Evolutionary conservation across 2,113 vertebrate species (phyloP), one percentile per base, ranked within the genome.

Genomic region (Scolopax mira): DNA sequence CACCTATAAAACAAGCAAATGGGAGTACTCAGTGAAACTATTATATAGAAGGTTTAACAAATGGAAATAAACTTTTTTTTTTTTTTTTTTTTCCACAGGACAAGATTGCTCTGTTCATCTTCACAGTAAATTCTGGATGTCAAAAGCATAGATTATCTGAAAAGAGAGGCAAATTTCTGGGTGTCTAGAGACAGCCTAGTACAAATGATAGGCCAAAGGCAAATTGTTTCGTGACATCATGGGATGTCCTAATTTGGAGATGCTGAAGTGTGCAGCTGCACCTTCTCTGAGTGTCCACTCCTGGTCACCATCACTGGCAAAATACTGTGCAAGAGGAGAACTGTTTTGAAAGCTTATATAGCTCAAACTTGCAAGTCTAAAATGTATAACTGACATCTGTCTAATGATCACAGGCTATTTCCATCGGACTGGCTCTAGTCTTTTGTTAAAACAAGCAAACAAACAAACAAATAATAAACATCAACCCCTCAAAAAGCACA

Each of bases 401-500:
- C 49, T 57, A 52, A 57, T 10, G 9, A 25, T 46, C 18, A 60
- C 18, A 83, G 31, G 8, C 14, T 77, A 30, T n/a, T 83, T 84
- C 21, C 8, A 7, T 73, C 8, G 12, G 33, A 51, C 28, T 75
- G 30, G 2, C 4, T 77, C 33, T 42, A 88, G 19, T 19, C 25
- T 75, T 79, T 49, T 37, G 15, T 67, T 42, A 51, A 55, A 77
- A n/a, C 4, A 23, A 28, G 16, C 2, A 52, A 66, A 23, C 4
- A 71, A 46, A 18, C 3, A 33, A 51, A 42, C 2, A 75, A 62
- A 48, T 19, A 74, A 33, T 64, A 69, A 42, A 1, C 3, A 23
- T 46, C 13, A 22, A 5, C 7, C 25, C 9, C 15, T 79, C 17
- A 8, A 51, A 67, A 81, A 1, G 0, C 5, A 30, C 23, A 48